Conservation (phyloP, 2,797 vertebrate species). For the Pelobates cultripes region DNA sequence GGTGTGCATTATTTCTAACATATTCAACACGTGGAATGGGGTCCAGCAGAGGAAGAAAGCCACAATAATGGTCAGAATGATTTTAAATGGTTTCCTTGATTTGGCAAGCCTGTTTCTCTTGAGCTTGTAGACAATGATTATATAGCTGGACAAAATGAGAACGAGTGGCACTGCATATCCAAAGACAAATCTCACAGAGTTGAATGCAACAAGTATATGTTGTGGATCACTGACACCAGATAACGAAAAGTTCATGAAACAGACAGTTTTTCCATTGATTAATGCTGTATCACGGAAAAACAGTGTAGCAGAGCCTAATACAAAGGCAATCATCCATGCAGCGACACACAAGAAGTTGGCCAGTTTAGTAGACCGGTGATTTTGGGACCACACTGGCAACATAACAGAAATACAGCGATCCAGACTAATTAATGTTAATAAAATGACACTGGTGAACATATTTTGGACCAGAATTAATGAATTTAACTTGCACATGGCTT, state of each 20-base stretch:
- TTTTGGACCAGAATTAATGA: slow-evolving; percentile 86
- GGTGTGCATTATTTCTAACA: slow-evolving; percentile 71
- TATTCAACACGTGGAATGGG: slow-evolving; percentile 82
- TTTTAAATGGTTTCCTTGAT: slow-evolving; percentile 86
- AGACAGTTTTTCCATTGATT: slow-evolving; percentile 60
- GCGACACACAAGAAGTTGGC: slow-evolving; percentile 71
- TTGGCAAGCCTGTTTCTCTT: slow-evolving; percentile 79
- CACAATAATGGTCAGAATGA: slow-evolving; percentile 84
- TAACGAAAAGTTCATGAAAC: slow-evolving; percentile 80
- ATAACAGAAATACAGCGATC: slow-evolving; percentile 88
- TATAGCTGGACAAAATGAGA: slow-evolving; percentile 85
- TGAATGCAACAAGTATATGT: slow-evolving; percentile 64
- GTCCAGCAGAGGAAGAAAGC: slow-evolving; percentile 92
- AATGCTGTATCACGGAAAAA: slow-evolving; percentile 75
- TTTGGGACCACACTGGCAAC: slow-evolving; percentile 92
- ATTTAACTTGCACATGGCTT: slow-evolving; percentile 85
- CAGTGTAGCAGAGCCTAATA: slow-evolving; percentile 78
- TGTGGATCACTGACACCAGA: neutral
- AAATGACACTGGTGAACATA: slow-evolving; percentile 94
- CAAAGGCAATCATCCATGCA: slow-evolving; percentile 77
- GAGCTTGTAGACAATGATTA: slow-evolving; percentile 81
- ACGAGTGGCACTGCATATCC: slow-evolving; percentile 84
- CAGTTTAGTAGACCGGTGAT: slow-evolving; percentile 79
- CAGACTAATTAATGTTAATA: slow-evolving; percentile 87
- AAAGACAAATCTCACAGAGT: slow-evolving; percentile 73